Base-by-base conservation (phyloP, 1,140 invertebrate genomes). In the Argopecten irradians region DNA sequence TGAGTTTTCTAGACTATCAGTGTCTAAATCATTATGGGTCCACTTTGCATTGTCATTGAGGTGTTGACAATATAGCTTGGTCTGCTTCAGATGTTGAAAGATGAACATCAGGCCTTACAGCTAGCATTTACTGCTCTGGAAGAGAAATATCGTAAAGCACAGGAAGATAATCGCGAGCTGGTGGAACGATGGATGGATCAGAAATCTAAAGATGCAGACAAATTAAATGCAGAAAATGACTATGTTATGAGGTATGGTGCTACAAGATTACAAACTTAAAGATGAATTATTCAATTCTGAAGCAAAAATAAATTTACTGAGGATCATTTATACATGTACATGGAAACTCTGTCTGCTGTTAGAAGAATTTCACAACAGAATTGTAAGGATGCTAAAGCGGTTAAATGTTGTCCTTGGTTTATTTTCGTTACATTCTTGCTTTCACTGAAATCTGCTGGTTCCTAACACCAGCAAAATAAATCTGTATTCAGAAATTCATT, bases 21-120 rank as follows among this genome's bases (percentile, higher is more conserved):
- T n/a, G n/a, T n/a, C n/a, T n/a, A n/a, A n/a, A n/a, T n/a, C n/a
- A n/a, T n/a, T n/a, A n/a, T n/a, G n/a, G n/a, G n/a, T n/a, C n/a
- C n/a, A n/a, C n/a, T n/a, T n/a, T n/a, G n/a, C n/a, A n/a, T n/a
- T n/a, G 8, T 11, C 35, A 16, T 28, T 46, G 34, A 14, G 35
- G 33, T 5, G 8, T n/a, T n/a, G n/a, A 14, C 85, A 34, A n/a
- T 22, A 19, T 36, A 36, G 39, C 8, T 35, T 85, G n/a, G 87
- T 83, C 46, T 55, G 28, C 87, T 87, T 22, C 97, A 99, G 96
- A 97, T 98, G 90, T 94, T 99, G 71, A 97, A 97, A 94, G 99
- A 99, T 96, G 99, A 99, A 96, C 98, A 99, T 95, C 98, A 98
- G 95, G 98, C 98, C 5, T 95, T 99, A 86, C 98, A 99, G 94